Evolutionary conservation across 2,797 vertebrate genomes (phyloP).

Genomic region (Vultur gryphus): DNA sequence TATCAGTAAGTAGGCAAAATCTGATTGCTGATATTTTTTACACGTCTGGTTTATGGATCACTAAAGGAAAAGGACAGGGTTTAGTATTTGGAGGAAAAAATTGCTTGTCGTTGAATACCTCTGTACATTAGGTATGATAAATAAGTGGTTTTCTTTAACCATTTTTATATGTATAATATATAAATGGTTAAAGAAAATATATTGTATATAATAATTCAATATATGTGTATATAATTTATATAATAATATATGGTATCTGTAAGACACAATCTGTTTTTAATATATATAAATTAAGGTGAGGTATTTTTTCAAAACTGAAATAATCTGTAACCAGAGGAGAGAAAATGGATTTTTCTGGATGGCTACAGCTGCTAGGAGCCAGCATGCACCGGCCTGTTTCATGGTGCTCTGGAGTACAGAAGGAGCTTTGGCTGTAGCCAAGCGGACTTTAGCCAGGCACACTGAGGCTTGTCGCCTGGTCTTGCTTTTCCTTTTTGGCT

Average conservation of each 20-base stretch:
- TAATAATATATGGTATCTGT: background rate
- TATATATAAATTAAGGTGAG: background rate
- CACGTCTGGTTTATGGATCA: background rate
- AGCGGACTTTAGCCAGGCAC: background rate
- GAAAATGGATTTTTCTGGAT: background rate
- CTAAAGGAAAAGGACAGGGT: background rate
- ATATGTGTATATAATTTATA: background rate
- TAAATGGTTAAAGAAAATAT: background rate
- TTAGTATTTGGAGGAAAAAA: background rate
- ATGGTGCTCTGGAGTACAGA: background rate
- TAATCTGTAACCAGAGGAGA: background rate
- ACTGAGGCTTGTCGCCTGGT: fast-evolving
- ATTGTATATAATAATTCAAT: background rate
- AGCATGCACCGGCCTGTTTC: too few species aligned
- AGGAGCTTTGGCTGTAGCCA: background rate
- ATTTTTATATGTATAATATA: background rate
- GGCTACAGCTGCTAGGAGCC: background rate
- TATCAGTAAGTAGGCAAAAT: background rate
- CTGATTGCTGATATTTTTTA: background rate
- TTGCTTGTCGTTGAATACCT: background rate
- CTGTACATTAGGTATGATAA: background rate
- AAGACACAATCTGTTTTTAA: background rate
- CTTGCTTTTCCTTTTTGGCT: background rate
- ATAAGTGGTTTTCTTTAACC: background rate
- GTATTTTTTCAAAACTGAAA: background rate